Base-by-base conservation (phyloP, 2,888 invertebrate genomes). In the Frankliniella fusca region DNA sequence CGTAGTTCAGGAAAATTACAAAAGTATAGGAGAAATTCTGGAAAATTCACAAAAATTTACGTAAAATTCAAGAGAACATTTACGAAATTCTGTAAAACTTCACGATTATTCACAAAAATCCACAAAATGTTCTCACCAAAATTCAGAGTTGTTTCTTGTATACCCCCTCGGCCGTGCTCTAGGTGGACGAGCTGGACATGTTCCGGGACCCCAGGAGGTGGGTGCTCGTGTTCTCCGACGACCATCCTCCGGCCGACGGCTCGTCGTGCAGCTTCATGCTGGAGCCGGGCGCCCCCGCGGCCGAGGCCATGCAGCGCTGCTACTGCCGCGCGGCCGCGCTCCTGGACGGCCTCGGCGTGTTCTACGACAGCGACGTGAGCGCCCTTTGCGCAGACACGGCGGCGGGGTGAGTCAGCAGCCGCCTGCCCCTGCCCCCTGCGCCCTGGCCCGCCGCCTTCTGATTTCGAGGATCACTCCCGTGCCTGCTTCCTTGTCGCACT, bases 321-420 rank as follows among this genome's bases (percentile, higher is more conserved):
- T 76, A 76, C 70, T 9, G 23, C 10, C 23, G 27, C 27, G 0
- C 27, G 23, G 27, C 9, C 27, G 23, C 23, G 8, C 23, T 76
- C 70, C 70, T 76, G 10, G 70, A 27, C 70, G 23, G 23, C 8
- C 23, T 76, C 27, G 70, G 70, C 70, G 70, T 76, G 27, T 12
- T 23, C 70, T 12, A 27, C 23, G 70, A 76, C 70, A 76, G 70
- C 70, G 70, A 76, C 70, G 70, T 76, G 11, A 76, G 23, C 70
- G 27, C 70, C 70, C 12, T 76, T 8, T 76, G 70, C 70, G 54
- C 54, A 5, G 54, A 54, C 18, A n/a, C n/a, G n/a, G 27, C 27
- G 23, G 70, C n/a, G 38, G 38, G 38, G 38, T 38, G 38, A 38
- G 38, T 38, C 38, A 2, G 38, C 38, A 38, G 38, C 38, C 38